phyloP scores from a whole-genome alignment of 1,140 invertebrate species.

The Phymorhynchus buccinoides region DNA sequence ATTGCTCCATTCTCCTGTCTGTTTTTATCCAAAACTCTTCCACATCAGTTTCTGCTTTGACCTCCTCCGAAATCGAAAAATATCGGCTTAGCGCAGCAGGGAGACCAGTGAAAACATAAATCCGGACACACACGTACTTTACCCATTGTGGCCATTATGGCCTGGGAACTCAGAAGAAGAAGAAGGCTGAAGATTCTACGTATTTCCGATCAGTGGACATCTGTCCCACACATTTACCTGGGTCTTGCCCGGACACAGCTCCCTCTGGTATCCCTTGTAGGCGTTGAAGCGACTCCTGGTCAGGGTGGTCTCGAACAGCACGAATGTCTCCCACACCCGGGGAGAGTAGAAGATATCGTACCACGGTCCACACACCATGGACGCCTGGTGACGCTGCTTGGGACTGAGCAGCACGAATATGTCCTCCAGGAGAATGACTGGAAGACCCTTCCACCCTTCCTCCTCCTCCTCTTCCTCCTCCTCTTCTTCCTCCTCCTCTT shows the following conservation, averaged over 20 bases:
- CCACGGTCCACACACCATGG: slow-evolving; percentile 79
- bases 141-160: no score
- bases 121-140: no score
- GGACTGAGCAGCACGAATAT: slow-evolving; percentile 83
- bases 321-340: slow-evolving; percentile 80
- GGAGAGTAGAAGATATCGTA: slow-evolving; percentile 83
- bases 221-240: slow-evolving; percentile 63
- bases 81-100: no score
- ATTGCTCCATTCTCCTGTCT: no score
- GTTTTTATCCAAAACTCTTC: no score
- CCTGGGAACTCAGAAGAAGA: no score
- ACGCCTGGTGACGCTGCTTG: slow-evolving; percentile 82
- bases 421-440: slow-evolving; percentile 86
- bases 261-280: slow-evolving; percentile 81
- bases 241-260: slow-evolving; percentile 59
- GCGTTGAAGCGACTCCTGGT: slow-evolving; percentile 86
- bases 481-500: slow-evolving; percentile 41
- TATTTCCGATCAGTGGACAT: no score
- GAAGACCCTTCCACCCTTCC: slow-evolving; percentile 80
- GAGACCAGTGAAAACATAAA: no score
- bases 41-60: no score
- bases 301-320: slow-evolving; percentile 82
- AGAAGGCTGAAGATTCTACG: no score
- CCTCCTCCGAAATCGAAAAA: no score
- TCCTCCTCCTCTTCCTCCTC: slow-evolving; percentile 49